Evolutionary conservation across 2,888 invertebrate species (phyloP).

Genomic region (Dryobota labecula): DNA sequence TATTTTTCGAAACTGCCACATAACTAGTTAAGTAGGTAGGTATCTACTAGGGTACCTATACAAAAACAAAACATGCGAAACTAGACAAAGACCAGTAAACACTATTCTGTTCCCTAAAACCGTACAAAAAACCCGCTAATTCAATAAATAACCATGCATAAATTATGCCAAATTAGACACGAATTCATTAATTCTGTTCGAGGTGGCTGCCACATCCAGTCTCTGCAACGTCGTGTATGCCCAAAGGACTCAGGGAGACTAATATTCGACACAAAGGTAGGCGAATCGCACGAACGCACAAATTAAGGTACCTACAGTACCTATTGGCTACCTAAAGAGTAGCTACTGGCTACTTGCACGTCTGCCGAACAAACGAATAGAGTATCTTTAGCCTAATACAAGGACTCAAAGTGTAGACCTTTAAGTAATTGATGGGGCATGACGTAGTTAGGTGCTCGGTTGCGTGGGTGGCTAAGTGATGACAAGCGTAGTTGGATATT

Average conservation of each 20-base stretch:
- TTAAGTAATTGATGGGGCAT: slow-evolving; percentile 47
- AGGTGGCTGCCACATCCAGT: slow-evolving; percentile 50
- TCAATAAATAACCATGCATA: slow-evolving; percentile 26
- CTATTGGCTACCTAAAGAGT: slow-evolving; percentile 41
- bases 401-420: slow-evolving; percentile 41
- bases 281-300: slow-evolving; percentile 53
- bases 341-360: slow-evolving; percentile 7
- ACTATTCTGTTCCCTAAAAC: neutral
- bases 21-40: neutral
- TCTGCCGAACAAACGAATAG: slow-evolving; percentile 30
- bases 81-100: neutral
- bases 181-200: slow-evolving; percentile 47
- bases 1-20: neutral
- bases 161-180: slow-evolving; percentile 31
- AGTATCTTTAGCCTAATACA: slow-evolving; percentile 47
- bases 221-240: slow-evolving; percentile 55
- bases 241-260: slow-evolving; percentile 66
- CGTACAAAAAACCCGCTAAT: slow-evolving; percentile 1
- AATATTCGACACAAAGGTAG: slow-evolving; percentile 71
- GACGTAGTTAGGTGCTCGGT: slow-evolving; percentile 30
- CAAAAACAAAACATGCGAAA: neutral
- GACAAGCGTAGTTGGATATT: slow-evolving; percentile 35
- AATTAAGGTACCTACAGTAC: slow-evolving; percentile 59
- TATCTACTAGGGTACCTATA: neutral
- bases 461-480: slow-evolving; percentile 31